Conservation (phyloP, 2,888 invertebrate species). For the Octonoba sinensis region DNA sequence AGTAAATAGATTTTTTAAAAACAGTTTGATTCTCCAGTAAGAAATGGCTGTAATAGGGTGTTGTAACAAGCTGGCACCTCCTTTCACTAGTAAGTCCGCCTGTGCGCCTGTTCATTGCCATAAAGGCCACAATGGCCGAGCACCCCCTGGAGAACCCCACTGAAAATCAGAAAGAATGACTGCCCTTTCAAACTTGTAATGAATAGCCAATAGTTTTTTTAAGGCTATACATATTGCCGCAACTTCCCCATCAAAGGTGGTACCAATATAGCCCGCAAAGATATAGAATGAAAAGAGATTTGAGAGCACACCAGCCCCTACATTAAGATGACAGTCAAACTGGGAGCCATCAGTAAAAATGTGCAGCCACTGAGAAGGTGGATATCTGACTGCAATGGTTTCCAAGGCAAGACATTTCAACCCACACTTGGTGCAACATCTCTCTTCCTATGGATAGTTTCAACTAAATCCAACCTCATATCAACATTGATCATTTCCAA, state of each 20-base stretch:
- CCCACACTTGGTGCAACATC: conserved; percentile 2
- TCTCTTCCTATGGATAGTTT: conserved; percentile 2
- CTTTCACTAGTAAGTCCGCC: too few species aligned
- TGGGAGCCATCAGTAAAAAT: conserved; percentile 5
- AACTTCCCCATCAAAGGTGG: neutral
- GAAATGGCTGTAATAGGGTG: too few species aligned
- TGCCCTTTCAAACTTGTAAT: neutral
- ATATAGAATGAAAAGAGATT: neutral
- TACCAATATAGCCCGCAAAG: neutral
- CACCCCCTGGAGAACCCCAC: neutral
- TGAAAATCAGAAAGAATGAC: neutral
- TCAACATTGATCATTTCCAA: conserved; percentile 1
- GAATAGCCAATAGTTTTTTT: neutral
- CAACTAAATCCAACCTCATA: neutral
- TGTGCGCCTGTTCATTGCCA: conserved; percentile 4
- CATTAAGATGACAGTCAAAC: conserved; percentile 15
- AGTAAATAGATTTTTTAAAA: too few species aligned
- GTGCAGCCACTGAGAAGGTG: neutral
- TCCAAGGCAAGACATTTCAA: conserved; percentile 1
- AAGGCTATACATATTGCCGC: neutral
- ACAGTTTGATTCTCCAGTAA: too few species aligned
- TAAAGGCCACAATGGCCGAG: neutral
- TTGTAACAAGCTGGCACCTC: too few species aligned
- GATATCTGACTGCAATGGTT: conserved; percentile 9
- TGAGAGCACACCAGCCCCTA: neutral